Percentiles rank a stretch among this genome's conserved stretches.
phyloP scores from a whole-genome alignment of 2,888 invertebrate genomes.

The Trichogramma evanescens region DNA sequence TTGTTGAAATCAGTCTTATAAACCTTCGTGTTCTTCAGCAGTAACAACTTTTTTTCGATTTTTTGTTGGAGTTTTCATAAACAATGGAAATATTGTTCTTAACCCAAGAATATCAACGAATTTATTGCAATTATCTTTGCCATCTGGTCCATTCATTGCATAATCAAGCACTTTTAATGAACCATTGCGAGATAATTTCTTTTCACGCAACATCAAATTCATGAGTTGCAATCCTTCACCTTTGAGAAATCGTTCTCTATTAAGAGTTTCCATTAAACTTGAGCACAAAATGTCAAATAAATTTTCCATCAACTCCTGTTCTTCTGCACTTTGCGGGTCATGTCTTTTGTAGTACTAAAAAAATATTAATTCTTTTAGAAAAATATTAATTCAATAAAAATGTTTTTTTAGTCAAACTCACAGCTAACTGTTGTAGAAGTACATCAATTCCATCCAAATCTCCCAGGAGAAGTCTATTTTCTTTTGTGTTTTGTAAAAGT shows the following conservation, averaged over 20 bases:
- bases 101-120: conserved; percentile 96
- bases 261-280: conserved; percentile 78
- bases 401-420: conserved; percentile 41
- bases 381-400: background rate
- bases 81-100: conserved; percentile 93
- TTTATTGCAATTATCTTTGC: conserved; percentile 92
- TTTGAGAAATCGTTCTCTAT: conserved; percentile 85
- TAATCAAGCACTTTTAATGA: conserved; percentile 94
- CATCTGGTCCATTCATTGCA: conserved; percentile 89
- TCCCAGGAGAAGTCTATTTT: conserved; percentile 75
- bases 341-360: conserved; percentile 83
- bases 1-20: background rate
- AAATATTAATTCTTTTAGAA: background rate
- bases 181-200: conserved; percentile 92
- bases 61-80: conserved; percentile 96
- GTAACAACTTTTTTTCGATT: conserved; percentile 71
- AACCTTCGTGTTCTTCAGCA: conserved; percentile 83
- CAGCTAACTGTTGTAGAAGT: conserved; percentile 86
- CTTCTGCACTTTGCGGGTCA: conserved; percentile 84
- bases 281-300: conserved; percentile 94
- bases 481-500: conserved; percentile 81
- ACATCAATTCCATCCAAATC: conserved; percentile 94
- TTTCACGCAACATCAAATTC: conserved; percentile 98
- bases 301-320: conserved; percentile 98
- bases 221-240: conserved; percentile 98